Conservation (phyloP, 2,888 invertebrate species). For the Noctua comes region DNA sequence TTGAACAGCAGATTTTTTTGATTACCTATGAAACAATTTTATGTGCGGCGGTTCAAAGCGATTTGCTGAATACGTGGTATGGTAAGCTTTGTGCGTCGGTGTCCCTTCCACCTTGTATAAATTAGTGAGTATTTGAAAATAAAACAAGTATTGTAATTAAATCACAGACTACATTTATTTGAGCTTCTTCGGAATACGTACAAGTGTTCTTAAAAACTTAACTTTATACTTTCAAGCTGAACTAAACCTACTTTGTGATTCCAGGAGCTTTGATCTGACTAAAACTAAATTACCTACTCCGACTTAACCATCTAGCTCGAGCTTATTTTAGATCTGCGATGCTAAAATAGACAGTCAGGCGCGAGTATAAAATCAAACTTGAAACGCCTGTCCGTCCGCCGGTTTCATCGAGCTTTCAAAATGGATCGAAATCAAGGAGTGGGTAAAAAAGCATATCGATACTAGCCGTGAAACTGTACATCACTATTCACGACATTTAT, state of each 20-base stretch:
- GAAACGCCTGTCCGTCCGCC: neutral
- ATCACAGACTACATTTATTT: neutral
- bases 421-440: neutral
- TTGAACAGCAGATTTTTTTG: neutral
- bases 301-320: neutral
- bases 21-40: no score
- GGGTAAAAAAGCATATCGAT: slow-evolving; percentile 21
- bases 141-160: neutral
- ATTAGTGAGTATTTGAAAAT: neutral
- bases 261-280: neutral
- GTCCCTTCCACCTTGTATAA: neutral
- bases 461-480: neutral
- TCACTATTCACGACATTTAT: slow-evolving; percentile 18
- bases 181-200: neutral
- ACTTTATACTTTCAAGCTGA: neutral
- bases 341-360: neutral
- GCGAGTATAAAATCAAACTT: neutral
- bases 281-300: neutral
- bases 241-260: neutral
- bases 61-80: no score
- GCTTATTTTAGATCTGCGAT: neutral
- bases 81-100: no score
- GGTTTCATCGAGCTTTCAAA: neutral
- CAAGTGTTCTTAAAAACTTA: neutral
- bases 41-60: no score